Conservation (phyloP, 2,797 vertebrate species). For the Carduelis carduelis region DNA sequence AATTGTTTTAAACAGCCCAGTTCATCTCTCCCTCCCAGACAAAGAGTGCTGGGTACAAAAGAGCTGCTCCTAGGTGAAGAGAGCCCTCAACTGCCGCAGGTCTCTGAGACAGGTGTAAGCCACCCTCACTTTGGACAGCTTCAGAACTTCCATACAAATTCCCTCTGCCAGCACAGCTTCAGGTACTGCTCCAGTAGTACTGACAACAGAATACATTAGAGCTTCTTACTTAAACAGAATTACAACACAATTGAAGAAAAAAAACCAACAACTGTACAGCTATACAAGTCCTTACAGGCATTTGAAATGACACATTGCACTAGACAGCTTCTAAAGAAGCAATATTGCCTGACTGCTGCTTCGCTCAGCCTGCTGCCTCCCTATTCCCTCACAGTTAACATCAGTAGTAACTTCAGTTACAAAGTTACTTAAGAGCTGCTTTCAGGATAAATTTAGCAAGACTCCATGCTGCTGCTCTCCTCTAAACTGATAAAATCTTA, state of each 20-base stretch:
- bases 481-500: background rate
- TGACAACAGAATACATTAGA: background rate
- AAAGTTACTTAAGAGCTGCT: slow-evolving; percentile 18
- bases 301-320: slow-evolving; percentile 11
- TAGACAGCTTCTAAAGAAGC: background rate
- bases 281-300: background rate
- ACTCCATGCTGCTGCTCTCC: background rate
- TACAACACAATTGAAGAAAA: background rate
- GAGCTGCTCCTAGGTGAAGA: background rate
- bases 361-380: background rate
- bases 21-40: background rate
- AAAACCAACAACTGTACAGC: background rate
- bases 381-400: background rate
- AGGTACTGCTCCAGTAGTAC: background rate
- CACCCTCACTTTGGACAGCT: background rate
- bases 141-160: background rate
- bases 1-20: background rate
- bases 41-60: background rate
- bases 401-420: background rate
- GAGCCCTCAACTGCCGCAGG: background rate
- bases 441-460: background rate
- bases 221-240: background rate
- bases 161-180: background rate
- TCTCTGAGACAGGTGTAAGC: background rate
- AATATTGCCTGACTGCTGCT: background rate